Evolutionary conservation across 2,113 vertebrate genomes (phyloP).

Genomic region (Leptobrachium ailaonicum): DNA sequence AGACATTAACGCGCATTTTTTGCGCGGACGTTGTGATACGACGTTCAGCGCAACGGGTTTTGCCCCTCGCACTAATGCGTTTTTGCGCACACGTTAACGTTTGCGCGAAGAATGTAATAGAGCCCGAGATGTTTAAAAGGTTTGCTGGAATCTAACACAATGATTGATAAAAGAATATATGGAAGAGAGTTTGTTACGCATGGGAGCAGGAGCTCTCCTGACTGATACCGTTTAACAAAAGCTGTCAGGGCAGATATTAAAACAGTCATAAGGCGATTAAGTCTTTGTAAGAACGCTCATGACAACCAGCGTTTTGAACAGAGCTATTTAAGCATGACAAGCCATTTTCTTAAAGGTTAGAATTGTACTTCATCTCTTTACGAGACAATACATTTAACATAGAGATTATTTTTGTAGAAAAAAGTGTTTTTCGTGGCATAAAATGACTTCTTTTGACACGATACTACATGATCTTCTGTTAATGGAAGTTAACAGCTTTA

Average conservation of each 20-base stretch:
- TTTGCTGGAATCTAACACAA: too few relatives aligned
- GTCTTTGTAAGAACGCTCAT: slow-evolving; percentile 14
- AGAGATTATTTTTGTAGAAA: slow-evolving; percentile 32
- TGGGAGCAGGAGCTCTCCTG: neutral
- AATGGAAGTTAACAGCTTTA: too few relatives aligned
- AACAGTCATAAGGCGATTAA: slow-evolving; percentile 25
- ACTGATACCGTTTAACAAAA: slow-evolving; percentile 27
- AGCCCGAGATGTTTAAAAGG: too few relatives aligned
- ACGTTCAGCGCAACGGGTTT: too few relatives aligned
- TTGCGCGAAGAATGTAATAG: too few relatives aligned
- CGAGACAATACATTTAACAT: slow-evolving; percentile 17
- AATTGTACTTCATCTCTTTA: slow-evolving; percentile 27
- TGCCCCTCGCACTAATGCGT: too few relatives aligned
- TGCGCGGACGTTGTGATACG: too few relatives aligned
- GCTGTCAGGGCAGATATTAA: slow-evolving; percentile 20
- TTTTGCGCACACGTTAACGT: too few relatives aligned
- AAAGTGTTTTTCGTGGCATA: slow-evolving; percentile 15
- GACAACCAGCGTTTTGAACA: slow-evolving; percentile 24
- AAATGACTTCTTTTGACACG: neutral
- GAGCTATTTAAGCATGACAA: slow-evolving; percentile 36
- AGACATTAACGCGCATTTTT: too few relatives aligned
- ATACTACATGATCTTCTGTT: too few relatives aligned
- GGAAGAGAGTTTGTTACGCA: too few relatives aligned
- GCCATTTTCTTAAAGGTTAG: slow-evolving; percentile 26
- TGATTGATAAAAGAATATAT: too few relatives aligned